Base-by-base conservation (phyloP, 2,113 vertebrate species). In the Megatriorchis doriae region DNA sequence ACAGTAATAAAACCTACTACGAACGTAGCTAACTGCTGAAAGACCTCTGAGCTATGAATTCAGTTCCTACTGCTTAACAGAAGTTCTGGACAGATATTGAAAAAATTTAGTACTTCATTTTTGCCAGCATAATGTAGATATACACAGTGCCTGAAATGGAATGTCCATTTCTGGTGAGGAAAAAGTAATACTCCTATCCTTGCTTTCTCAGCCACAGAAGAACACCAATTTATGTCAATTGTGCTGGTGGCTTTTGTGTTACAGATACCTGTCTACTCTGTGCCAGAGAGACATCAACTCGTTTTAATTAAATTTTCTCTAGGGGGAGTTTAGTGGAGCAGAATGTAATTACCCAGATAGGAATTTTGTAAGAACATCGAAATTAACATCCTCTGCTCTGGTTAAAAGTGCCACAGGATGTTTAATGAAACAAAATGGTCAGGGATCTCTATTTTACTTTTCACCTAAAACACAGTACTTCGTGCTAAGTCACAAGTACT, bases 281-380 rank as follows among this genome's bases (percentile, higher is more conserved):
- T 55, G 58, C 93, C 86, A 81, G 45, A 58, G 61, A 94, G 86
- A 89, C 61, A 93, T 94, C 56, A 91, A 89, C 66, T 94, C 3
- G 3, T 85, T 97, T 95, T 89, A 97, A 97, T 95, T 96, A 97
- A 85, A 84, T 94, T 92, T 96, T 89, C 96, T 91, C 91, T 83
- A 48, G 84, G 34, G 83, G 66, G 66, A 84, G 77, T 84, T 94
- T 75, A 91, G 77, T 73, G 38, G 77, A 87, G 62, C 80, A 91
- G 80, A 79, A 93, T 94, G 47, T 84, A 96, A 97, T 96, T 94
- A 94, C 61, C 65, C 48, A 87, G 82, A 65, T 58, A 94, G 81
- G 84, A 94, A 85, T 94, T 97, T 84, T 89, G 70, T 87, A 81
- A 89, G 93, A 94, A 87, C 86, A 81, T 68, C 6, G 13, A 87